Conservation (phyloP, 2,797 vertebrate genomes). For the Diplodus puntazzo region DNA sequence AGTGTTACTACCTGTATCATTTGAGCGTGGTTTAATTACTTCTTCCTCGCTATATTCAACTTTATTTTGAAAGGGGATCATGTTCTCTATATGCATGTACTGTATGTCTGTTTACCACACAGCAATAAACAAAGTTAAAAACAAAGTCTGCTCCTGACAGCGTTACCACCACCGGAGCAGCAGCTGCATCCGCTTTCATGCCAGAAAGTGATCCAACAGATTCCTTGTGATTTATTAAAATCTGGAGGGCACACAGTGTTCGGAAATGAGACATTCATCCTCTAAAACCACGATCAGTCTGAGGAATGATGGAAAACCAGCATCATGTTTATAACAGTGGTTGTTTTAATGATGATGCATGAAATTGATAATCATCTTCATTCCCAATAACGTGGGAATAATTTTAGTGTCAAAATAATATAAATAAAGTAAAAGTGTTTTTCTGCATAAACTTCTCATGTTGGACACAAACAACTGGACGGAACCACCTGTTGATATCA, state of each 20-base stretch:
- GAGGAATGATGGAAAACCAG: not conserved
- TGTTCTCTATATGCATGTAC: too few species aligned
- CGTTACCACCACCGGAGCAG: not conserved
- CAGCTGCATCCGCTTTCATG: not conserved
- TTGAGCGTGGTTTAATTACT: too few species aligned
- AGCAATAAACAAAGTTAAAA: too few species aligned
- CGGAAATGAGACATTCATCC: not conserved
- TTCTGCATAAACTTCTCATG: not conserved
- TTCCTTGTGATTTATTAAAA: not conserved
- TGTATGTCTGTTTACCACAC: too few species aligned
- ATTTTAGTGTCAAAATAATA: not conserved
- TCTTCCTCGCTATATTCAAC: too few species aligned
- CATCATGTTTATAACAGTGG: not conserved
- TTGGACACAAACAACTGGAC: too few species aligned
- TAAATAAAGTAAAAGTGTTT: not conserved
- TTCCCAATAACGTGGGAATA: not conserved
- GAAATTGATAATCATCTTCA: not conserved
- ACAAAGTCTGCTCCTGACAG: not conserved
- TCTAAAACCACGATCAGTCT: not conserved
- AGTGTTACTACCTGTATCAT: too few species aligned
- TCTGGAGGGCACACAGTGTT: not conserved
- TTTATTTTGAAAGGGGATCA: too few species aligned
- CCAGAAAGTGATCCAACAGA: slow-evolving; percentile 1
- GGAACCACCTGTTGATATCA: not conserved
- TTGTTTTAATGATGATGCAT: not conserved